Percentiles rank a stretch among this genome's conserved stretches.
phyloP scores from a whole-genome alignment of 2,797 vertebrate species.

The Sebastes alutus region DNA sequence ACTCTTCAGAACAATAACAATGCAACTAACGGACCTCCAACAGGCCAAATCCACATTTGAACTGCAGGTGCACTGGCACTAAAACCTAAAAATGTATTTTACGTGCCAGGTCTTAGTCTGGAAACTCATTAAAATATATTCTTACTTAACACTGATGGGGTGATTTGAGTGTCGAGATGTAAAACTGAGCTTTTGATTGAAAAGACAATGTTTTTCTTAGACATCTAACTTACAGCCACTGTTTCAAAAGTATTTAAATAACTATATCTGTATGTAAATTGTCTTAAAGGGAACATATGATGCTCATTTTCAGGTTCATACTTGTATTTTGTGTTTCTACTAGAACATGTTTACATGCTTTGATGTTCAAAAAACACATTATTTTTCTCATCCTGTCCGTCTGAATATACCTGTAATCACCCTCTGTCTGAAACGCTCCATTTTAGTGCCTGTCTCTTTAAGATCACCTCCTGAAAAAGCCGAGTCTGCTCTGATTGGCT shows the following conservation, averaged over 20 bases:
- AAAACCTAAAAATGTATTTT: not conserved
- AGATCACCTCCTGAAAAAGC: too few relatives aligned
- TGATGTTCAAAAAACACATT: too few relatives aligned
- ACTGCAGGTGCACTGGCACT: constrained; percentile 21
- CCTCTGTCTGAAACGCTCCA: accelerated
- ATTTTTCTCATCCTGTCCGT: too few relatives aligned
- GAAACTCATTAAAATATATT: not conserved
- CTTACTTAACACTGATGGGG: not conserved
- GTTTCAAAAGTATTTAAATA: not conserved
- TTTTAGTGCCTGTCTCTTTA: too few relatives aligned
- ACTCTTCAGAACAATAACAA: constrained; percentile 2
- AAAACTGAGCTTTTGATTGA: not conserved
- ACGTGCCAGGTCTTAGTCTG: not conserved
- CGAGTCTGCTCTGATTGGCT: too few relatives aligned
- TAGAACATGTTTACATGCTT: too few relatives aligned
- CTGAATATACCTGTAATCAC: too few relatives aligned
- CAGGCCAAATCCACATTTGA: not conserved
- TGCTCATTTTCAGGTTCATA: too few relatives aligned
- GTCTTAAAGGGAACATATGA: too few relatives aligned
- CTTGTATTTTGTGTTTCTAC: too few relatives aligned
- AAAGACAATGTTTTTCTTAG: not conserved
- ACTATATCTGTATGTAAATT: not conserved
- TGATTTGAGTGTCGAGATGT: not conserved
- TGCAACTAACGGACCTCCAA: not conserved
- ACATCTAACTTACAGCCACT: not conserved